Conservation (phyloP, 2,888 invertebrate species). For the Sarcophaga rosellei region DNA sequence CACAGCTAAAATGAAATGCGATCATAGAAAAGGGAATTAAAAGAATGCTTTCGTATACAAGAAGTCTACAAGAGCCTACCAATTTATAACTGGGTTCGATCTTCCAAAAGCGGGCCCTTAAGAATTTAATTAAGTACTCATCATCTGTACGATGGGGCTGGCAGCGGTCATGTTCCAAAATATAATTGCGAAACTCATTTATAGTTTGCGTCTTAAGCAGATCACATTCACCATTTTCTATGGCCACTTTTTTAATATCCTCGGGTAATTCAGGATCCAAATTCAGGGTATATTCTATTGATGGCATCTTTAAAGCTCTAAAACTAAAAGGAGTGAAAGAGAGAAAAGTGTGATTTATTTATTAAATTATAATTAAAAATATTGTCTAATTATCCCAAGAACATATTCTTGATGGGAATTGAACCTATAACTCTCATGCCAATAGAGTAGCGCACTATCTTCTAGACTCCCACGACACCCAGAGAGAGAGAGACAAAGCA, state of each 20-base stretch:
- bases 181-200: slow-evolving; percentile 88
- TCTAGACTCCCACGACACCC: too few relatives aligned
- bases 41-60: too few relatives aligned
- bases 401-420: too few relatives aligned
- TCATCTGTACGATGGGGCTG: slow-evolving; percentile 89
- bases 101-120: slow-evolving; percentile 88
- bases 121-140: slow-evolving; percentile 87
- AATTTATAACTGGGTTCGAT: slow-evolving; percentile 88
- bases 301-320: slow-evolving; percentile 71
- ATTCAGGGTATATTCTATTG: slow-evolving; percentile 83
- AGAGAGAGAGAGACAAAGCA: too few relatives aligned
- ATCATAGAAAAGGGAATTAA: too few relatives aligned
- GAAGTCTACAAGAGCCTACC: slow-evolving; percentile 82
- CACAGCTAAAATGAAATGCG: slow-evolving; percentile 81
- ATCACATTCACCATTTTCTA: slow-evolving; percentile 86
- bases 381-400: too few relatives aligned
- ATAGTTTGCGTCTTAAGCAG: slow-evolving; percentile 86
- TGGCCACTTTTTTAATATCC: slow-evolving; percentile 86
- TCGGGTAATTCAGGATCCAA: slow-evolving; percentile 85
- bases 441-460: too few relatives aligned
- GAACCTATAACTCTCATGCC: too few relatives aligned
- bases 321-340: background rate
- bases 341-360: too few relatives aligned
- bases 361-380: too few relatives aligned
- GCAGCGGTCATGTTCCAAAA: slow-evolving; percentile 90